A percentile compares a stretch with the other conserved stretches of the same genome.
These are phyloP conservation scores for Epinephelus malabaricus DNA, from an alignment of 2,797 vertebrate species.

Conservation along the genomic window DNA sequence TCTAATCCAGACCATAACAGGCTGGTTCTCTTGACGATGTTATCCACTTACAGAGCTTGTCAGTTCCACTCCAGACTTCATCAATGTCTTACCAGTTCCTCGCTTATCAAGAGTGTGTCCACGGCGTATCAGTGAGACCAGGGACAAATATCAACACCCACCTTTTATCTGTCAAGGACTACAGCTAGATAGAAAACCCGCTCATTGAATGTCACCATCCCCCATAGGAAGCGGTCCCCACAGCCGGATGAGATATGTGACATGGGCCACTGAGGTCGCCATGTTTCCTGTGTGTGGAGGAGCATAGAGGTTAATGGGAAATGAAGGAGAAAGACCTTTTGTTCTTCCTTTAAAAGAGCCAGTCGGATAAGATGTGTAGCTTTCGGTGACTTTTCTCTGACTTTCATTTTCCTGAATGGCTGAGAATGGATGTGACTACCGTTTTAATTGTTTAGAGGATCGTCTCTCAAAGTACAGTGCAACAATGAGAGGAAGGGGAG, in stretches of 20 bases:
- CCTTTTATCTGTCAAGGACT: constrained; percentile 80
- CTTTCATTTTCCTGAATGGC: constrained; percentile 78
- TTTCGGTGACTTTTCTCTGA: constrained; percentile 77
- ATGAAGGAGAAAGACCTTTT: constrained; percentile 82
- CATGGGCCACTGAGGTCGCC: constrained; percentile 76
- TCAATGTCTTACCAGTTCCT: constrained; percentile 60
- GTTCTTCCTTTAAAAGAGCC: constrained; percentile 78
- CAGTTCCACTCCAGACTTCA: constrained; percentile 74
- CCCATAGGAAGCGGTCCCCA: constrained; percentile 69
- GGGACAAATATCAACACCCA: constrained; percentile 76
- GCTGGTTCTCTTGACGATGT: constrained; percentile 56
- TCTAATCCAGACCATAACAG: constrained; percentile 57
- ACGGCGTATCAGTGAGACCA: constrained; percentile 54
- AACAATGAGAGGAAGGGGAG: constrained; percentile 47
- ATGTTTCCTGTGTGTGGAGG: constrained; percentile 80
- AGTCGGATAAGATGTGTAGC: constrained; percentile 76
- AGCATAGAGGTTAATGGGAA: constrained; percentile 84
- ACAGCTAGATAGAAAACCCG: constrained; percentile 58
- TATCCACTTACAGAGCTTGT: constrained; percentile 69
- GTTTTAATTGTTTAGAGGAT: constrained; percentile 70
- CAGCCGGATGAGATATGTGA: constrained; percentile 83
- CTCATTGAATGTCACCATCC: constrained; percentile 70
- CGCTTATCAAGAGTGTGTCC: constrained; percentile 69
- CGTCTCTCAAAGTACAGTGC: constrained; percentile 46
- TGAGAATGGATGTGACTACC: constrained; percentile 58